Conservation (phyloP, 2,797 vertebrate genomes). For the Morus bassanus region DNA sequence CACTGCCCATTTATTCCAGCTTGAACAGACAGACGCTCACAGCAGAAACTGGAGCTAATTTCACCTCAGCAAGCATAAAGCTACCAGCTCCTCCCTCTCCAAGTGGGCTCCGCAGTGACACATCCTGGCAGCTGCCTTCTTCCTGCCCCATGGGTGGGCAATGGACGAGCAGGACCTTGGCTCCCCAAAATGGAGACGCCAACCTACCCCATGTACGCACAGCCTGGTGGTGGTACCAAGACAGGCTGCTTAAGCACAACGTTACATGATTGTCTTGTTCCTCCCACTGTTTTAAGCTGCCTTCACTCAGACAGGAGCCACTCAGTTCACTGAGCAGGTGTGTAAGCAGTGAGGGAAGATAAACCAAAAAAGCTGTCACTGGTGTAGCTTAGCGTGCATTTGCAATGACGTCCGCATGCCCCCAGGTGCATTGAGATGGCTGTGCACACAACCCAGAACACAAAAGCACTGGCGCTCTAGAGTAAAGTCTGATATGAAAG, state of each 20-base stretch:
- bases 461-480: accelerated
- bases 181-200: not conserved
- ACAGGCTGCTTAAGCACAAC: no score
- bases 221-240: not conserved
- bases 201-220: accelerated
- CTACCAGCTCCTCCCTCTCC: not conserved
- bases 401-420: accelerated
- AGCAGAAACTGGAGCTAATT: not conserved
- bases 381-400: not conserved
- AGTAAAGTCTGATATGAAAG: not conserved
- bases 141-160: accelerated
- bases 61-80: not conserved
- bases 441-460: not conserved
- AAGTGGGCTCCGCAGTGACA: not conserved
- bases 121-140: not conserved
- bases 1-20: not conserved
- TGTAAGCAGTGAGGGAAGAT: not conserved
- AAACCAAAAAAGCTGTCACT: not conserved
- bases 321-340: not conserved
- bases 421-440: not conserved
- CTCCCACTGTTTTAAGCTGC: not conserved
- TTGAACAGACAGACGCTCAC: not conserved
- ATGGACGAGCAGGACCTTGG: not conserved
- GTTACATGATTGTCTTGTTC: not conserved
- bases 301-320: not conserved